Conservation (phyloP, 1,140 invertebrate genomes). For the Drosophila nigrodunni region DNA sequence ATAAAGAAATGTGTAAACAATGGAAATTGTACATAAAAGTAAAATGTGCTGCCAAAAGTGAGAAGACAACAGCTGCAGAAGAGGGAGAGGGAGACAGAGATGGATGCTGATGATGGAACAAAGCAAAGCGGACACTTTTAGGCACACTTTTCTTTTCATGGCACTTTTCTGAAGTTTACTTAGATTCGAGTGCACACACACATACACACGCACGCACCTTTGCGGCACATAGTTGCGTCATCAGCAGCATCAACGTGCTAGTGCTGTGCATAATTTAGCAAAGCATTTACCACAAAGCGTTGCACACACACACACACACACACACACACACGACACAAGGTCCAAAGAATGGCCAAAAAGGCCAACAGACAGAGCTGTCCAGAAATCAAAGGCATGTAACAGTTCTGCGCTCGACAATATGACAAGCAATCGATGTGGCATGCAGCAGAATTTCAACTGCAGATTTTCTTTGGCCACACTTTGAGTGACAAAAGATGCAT, state of each 20-base stretch:
- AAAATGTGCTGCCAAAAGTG: slow-evolving; percentile 53
- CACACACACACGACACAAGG: slow-evolving; percentile 12
- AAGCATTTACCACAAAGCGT: slow-evolving; percentile 61
- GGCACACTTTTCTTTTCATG: slow-evolving; percentile 24
- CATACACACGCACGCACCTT: slow-evolving; percentile 17
- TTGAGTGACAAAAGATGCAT: slow-evolving; percentile 6
- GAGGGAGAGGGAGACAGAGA: slow-evolving; percentile 7
- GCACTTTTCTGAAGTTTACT: slow-evolving; percentile 51
- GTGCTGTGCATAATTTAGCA: slow-evolving; percentile 70
- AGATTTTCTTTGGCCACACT: slow-evolving; percentile 7
- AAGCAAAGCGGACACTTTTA: slow-evolving; percentile 47
- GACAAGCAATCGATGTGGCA: slow-evolving; percentile 20
- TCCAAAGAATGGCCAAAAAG: background rate
- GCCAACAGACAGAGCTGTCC: background rate
- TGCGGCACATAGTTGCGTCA: slow-evolving; percentile 17
- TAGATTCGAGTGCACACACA: slow-evolving; percentile 50
- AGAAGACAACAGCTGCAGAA: slow-evolving; percentile 21
- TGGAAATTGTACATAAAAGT: slow-evolving; percentile 58
- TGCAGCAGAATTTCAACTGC: slow-evolving; percentile 3
- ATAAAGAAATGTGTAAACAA: slow-evolving; percentile 55
- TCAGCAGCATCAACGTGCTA: slow-evolving; percentile 43
- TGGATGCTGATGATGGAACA: slow-evolving; percentile 3
- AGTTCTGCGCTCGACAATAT: background rate
- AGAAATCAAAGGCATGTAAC: slow-evolving; percentile 7
- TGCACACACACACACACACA: slow-evolving; percentile 22